Evolutionary conservation across 2,113 vertebrate genomes (phyloP).

Genomic region (Agapornis roseicollis): DNA sequence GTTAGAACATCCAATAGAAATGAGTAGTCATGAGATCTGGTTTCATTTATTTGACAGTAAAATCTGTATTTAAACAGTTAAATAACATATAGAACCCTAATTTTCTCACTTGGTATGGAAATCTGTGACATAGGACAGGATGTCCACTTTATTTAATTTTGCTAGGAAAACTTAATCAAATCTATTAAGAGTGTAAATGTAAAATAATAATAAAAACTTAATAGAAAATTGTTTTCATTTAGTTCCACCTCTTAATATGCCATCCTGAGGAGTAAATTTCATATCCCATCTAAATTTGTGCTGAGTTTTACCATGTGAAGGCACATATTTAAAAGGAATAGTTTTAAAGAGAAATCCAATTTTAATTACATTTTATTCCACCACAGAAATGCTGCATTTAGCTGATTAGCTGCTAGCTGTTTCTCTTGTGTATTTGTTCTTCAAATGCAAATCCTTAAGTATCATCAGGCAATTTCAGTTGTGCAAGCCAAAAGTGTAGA

Average conservation of each 20-base stretch:
- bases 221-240: not conserved
- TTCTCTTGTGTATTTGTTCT: not conserved
- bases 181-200: not conserved
- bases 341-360: not conserved
- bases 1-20: not conserved
- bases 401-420: not conserved
- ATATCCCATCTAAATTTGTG: not conserved
- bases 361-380: slow-evolving; percentile 8
- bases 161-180: not conserved
- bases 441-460: not conserved
- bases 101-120: not conserved
- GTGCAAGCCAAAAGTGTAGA: not conserved
- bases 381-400: not conserved
- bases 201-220: not conserved
- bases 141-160: not conserved
- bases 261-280: not conserved
- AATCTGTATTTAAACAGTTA: not conserved
- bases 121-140: not conserved
- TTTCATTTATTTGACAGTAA: not conserved
- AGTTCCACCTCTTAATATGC: not conserved
- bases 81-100: not conserved
- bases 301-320: not conserved
- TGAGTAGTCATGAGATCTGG: not conserved
- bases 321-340: not conserved
- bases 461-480: not conserved